Evolutionary conservation across 2,113 vertebrate genomes (phyloP).

Genomic region (Apus apus): DNA sequence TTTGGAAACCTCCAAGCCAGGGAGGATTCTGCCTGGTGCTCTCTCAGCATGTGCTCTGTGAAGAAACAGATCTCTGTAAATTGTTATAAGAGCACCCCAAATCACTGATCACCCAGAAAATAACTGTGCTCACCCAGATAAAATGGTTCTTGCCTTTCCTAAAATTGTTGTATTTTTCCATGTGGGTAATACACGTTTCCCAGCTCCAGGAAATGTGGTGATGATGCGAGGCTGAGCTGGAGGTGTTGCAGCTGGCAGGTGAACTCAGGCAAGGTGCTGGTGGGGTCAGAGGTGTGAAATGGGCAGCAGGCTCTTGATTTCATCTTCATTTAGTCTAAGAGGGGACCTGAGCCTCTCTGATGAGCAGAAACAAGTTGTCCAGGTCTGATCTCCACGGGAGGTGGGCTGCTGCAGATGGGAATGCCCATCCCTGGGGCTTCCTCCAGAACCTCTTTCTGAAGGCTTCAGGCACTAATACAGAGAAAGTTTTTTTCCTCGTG

Average conservation of each 20-base stretch:
- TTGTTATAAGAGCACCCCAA: not conserved
- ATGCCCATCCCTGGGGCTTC: not conserved
- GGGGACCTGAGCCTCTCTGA: not conserved
- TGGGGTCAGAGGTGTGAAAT: not conserved
- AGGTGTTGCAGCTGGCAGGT: not conserved
- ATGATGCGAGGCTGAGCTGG: not conserved
- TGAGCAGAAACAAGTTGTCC: not conserved
- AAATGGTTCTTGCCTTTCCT: not conserved
- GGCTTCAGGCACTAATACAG: not conserved
- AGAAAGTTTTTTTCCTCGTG: not conserved
- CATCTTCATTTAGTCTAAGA: no score
- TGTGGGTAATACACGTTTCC: not conserved
- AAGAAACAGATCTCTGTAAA: not conserved
- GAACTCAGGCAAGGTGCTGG: not conserved
- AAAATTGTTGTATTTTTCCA: no score
- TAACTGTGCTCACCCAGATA: not conserved
- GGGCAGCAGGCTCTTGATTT: not conserved
- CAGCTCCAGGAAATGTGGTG: not conserved
- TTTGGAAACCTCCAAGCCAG: rapidly evolving
- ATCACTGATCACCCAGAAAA: not conserved
- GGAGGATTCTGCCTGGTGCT: not conserved
- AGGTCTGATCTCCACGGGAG: not conserved
- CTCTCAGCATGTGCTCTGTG: not conserved
- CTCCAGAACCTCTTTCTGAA: not conserved
- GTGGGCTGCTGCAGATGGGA: not conserved